These are phyloP conservation scores for Gyrodactylus bullatarudis DNA, from an alignment of 1,140 invertebrate genomes.

Conservation along the genomic window DNA sequence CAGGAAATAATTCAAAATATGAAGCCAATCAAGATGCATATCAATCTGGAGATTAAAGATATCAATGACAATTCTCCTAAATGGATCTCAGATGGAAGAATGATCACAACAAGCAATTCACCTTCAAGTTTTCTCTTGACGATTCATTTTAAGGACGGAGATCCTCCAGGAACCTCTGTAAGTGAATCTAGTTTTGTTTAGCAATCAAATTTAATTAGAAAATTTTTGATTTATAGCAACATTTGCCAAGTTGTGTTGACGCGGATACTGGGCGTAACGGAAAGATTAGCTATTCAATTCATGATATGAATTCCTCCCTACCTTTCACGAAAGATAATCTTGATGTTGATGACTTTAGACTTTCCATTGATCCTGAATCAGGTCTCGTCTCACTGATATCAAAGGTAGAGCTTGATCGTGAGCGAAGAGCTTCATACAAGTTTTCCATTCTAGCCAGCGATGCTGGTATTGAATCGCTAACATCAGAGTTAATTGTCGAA, in stretches of 20 bases:
- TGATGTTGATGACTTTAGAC: neutral
- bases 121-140: neutral
- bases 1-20: too few relatives aligned
- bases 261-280: neutral
- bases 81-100: neutral
- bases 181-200: neutral
- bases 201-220: neutral
- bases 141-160: neutral
- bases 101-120: neutral
- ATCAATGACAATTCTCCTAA: neutral
- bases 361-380: neutral
- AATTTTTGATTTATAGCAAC: neutral
- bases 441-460: neutral
- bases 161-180: neutral
- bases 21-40: neutral
- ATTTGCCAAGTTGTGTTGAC: neutral
- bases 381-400: neutral
- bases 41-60: neutral
- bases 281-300: neutral
- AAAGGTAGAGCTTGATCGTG: neutral
- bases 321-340: neutral
- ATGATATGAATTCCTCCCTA: neutral
- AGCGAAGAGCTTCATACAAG: neutral
- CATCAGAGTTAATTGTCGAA: neutral
- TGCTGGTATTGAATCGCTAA: neutral